These are phyloP conservation scores for Caenorhabditis doughertyi DNA, from an alignment of 2,888 invertebrate species.

Conservation along the genomic window DNA sequence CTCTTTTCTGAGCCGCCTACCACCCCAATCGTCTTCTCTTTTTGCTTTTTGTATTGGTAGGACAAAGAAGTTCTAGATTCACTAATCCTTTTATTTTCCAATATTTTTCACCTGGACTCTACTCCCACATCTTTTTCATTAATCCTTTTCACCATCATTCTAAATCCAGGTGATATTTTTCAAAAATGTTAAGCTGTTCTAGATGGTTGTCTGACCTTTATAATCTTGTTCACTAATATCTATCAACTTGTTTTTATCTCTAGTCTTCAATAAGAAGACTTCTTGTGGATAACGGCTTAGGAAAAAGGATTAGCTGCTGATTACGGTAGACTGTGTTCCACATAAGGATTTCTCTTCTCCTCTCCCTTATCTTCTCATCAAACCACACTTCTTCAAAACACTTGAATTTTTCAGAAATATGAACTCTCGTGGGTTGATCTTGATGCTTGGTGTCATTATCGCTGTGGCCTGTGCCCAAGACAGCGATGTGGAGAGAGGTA, in stretches of 20 bases:
- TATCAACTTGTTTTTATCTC: constrained; percentile 1
- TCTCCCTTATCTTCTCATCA: constrained; percentile 1
- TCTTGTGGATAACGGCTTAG: neutral
- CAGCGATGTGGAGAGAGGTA: constrained; percentile 52
- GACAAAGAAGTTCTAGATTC: constrained; percentile 21
- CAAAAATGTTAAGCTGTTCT: constrained; percentile 13
- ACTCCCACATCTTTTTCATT: constrained; percentile 1
- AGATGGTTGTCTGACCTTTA: constrained; percentile 8
- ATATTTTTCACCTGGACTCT: constrained; percentile 18
- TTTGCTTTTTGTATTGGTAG: constrained; percentile 19
- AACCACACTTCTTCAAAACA: neutral
- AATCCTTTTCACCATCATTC: neutral
- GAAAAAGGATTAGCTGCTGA: neutral
- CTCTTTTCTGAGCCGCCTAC: constrained; percentile 9
- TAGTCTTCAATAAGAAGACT: neutral
- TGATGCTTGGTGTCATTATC: constrained; percentile 50
- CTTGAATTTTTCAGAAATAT: constrained; percentile 31
- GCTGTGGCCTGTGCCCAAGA: constrained; percentile 39
- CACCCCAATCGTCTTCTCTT: constrained; percentile 23
- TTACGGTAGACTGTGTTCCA: neutral
- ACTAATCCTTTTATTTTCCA: constrained; percentile 27
- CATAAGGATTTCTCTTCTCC: neutral
- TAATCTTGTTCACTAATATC: constrained; percentile 20
- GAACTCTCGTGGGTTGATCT: constrained; percentile 64
- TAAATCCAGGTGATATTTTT: constrained; percentile 29